phyloP scores from a whole-genome alignment of 2,113 vertebrate genomes.

The Etia nguti region DNA sequence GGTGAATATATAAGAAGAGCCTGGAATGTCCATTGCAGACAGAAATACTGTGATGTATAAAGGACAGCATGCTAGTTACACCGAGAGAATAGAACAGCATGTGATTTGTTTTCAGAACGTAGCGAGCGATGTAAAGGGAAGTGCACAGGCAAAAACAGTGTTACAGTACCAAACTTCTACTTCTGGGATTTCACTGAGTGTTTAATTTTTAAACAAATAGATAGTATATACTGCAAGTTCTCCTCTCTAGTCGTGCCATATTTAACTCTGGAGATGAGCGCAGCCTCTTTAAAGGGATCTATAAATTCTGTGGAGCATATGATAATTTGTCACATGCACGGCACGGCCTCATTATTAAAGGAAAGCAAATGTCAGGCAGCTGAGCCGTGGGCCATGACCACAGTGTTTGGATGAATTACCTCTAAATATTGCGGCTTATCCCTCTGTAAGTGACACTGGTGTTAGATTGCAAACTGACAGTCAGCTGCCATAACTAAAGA shows the following conservation, averaged over 20 bases:
- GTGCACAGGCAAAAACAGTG: neutral
- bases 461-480: conserved; percentile 37
- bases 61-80: neutral
- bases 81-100: neutral
- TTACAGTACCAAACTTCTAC: neutral
- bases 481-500: conserved; percentile 43
- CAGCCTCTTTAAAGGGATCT: neutral
- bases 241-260: accelerated
- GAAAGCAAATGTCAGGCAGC: conserved; percentile 26
- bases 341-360: neutral
- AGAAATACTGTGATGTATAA: neutral
- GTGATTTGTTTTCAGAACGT: neutral
- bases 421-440: conserved; percentile 45
- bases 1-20: neutral
- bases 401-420: conserved; percentile 32
- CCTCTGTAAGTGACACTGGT: conserved; percentile 23
- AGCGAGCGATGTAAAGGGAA: neutral
- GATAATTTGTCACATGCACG: conserved; percentile 1
- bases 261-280: neutral
- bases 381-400: neutral
- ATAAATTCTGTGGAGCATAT: neutral
- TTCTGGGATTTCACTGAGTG: neutral
- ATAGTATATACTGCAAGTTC: neutral
- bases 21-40: too few relatives aligned
- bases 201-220: neutral